These are phyloP conservation scores for Ectobius pallidus DNA, from an alignment of 2,888 invertebrate genomes.

Conservation along the genomic window DNA sequence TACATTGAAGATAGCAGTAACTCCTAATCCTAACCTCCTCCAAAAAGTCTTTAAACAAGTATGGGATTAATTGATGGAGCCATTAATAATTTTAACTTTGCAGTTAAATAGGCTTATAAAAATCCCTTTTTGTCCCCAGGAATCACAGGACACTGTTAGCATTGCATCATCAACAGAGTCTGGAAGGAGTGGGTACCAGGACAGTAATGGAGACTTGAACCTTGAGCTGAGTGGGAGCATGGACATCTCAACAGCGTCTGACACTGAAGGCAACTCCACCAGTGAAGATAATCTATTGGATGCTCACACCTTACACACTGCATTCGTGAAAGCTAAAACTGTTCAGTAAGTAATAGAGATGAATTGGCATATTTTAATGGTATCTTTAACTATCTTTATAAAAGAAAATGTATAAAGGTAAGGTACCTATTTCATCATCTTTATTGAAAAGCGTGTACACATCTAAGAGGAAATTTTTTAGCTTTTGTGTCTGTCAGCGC, in stretches of 20 bases:
- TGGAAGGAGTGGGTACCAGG: not conserved
- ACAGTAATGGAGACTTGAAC: not conserved
- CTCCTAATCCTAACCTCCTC: too few species aligned
- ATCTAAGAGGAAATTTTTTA: too few species aligned
- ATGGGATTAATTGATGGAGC: too few species aligned
- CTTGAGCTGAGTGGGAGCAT: conserved; percentile 12
- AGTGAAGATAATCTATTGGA: conserved; percentile 43
- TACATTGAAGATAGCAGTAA: too few species aligned
- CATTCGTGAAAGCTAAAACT: conserved; percentile 41
- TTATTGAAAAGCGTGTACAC: too few species aligned
- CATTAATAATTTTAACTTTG: too few species aligned
- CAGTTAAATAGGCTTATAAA: too few species aligned
- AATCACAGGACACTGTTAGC: not conserved
- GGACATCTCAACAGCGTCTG: conserved; percentile 33
- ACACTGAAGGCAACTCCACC: conserved; percentile 29
- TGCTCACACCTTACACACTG: conserved; percentile 40
- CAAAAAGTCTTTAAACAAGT: too few species aligned
- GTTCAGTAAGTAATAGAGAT: conserved; percentile 43
- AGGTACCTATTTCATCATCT: too few species aligned
- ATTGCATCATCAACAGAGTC: conserved; percentile 11
- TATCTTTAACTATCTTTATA: too few species aligned
- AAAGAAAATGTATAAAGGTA: too few species aligned
- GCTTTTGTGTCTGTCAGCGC: too few species aligned
- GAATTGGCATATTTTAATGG: not conserved
- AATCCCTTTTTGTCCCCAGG: not conserved